phyloP scores from a whole-genome alignment of 2,888 invertebrate genomes.

The Portevinia maculata region DNA sequence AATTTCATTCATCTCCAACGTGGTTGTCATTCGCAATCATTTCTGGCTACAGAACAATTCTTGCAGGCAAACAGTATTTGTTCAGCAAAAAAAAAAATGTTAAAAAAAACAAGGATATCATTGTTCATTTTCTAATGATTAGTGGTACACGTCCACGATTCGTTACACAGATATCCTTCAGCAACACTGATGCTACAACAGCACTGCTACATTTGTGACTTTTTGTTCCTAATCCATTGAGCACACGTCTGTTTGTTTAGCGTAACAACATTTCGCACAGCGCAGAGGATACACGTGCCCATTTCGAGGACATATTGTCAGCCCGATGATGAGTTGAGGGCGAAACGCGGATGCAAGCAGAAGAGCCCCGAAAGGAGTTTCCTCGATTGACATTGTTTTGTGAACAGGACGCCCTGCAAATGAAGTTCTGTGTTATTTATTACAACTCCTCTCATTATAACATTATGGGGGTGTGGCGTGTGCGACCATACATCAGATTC shows the following conservation, averaged over 20 bases:
- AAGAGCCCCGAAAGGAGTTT: slow-evolving; percentile 63
- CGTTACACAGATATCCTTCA: slow-evolving; percentile 71
- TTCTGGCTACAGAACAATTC: slow-evolving; percentile 2
- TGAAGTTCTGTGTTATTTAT: slow-evolving; percentile 73
- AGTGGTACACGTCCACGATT: slow-evolving; percentile 69
- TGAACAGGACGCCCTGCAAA: slow-evolving; percentile 64
- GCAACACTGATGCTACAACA: slow-evolving; percentile 62
- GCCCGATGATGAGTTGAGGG: slow-evolving; percentile 51
- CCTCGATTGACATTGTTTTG: slow-evolving; percentile 68
- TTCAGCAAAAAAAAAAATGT: slow-evolving; percentile 1
- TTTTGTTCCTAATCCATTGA: slow-evolving; percentile 72
- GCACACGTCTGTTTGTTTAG: slow-evolving; percentile 75
- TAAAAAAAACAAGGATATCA: slow-evolving; percentile 39
- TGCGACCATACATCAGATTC: slow-evolving; percentile 62
- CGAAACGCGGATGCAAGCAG: slow-evolving; percentile 34
- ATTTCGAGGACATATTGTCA: slow-evolving; percentile 74
- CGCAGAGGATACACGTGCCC: slow-evolving; percentile 75
- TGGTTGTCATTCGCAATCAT: slow-evolving; percentile 34
- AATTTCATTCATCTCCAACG: slow-evolving; percentile 26
- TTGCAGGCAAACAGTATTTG: not conserved
- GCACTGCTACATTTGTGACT: slow-evolving; percentile 66
- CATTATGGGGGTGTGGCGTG: slow-evolving; percentile 69
- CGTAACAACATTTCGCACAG: slow-evolving; percentile 75
- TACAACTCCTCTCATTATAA: slow-evolving; percentile 65
- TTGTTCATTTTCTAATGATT: slow-evolving; percentile 71